phyloP scores from a whole-genome alignment of 2,888 invertebrate species.

The Julus scandinavius region DNA sequence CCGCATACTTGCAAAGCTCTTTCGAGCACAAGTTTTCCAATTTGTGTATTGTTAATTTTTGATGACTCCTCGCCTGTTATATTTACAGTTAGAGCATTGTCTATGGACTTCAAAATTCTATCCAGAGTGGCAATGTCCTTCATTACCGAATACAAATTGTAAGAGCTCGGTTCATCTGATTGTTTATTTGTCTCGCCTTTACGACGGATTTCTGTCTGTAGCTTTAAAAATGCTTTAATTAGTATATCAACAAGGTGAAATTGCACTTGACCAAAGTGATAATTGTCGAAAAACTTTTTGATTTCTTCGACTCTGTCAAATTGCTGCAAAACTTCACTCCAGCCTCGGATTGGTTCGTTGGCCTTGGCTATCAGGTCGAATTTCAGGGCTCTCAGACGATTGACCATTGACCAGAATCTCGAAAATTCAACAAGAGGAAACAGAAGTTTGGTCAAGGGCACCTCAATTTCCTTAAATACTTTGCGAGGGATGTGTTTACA shows the following conservation, averaged over 20 bases:
- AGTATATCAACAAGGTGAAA: neutral
- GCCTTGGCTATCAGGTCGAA: neutral
- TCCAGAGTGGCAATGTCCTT: neutral
- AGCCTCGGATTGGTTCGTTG: neutral
- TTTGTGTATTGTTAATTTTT: neutral
- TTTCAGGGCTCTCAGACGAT: neutral
- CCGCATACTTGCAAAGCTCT: constrained; percentile 14
- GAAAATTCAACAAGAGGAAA: constrained; percentile 2
- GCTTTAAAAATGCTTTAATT: neutral
- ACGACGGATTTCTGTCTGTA: neutral
- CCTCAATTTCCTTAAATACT: constrained; percentile 14
- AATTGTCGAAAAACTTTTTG: neutral
- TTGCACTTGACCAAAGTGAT: neutral
- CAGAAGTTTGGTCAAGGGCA: neutral
- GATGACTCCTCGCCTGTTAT: neutral
- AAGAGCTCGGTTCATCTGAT: neutral
- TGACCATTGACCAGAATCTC: neutral
- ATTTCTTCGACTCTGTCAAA: neutral
- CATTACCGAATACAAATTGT: neutral
- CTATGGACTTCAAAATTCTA: neutral
- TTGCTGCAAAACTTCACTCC: neutral
- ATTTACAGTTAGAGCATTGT: neutral
- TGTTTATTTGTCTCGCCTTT: too few relatives aligned
- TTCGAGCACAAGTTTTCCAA: neutral
- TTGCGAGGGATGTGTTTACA: neutral